Base-by-base conservation (phyloP, 2,113 vertebrate species). In the Terrapene triunguis region DNA sequence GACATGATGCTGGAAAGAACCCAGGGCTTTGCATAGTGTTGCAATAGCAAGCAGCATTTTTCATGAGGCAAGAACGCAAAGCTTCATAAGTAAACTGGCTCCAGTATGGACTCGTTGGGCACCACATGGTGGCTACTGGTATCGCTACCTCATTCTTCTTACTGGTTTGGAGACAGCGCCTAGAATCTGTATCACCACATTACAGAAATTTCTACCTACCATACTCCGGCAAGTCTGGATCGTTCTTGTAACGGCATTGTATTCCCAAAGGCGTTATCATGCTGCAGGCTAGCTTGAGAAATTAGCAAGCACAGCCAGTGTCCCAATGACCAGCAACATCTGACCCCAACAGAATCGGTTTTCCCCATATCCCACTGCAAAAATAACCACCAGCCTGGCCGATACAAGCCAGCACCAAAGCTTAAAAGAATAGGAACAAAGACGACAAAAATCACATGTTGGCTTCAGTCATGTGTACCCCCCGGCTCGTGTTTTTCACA, bases 111-210 rank as follows among this genome's bases (percentile, higher is more conserved):
- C 11, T 65, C 50, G 32, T 19, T 92, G 35, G 53, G n/a, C 44
- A 72, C 65, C n/a, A 10, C 44, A 47, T 25, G 6, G 32, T 0
- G 0, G 79, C 29, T 42, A 72, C 54, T 54, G 62, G 85, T 32
- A 79, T 47, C 16, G 35, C 44, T 5, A 10, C 4, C 48, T 1
- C 1, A 0, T 59, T 79, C 55, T 57, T 80, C 50, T 78, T 62
- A 82, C 2, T 12, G 69, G 50, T 22, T 72, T 57, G 25, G 80
- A 22, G 32, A 8, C 16, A 29, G 16, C 4, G 14, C 54, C 65
- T 1, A 0, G 29, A 50, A 50, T 47, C 50, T 4, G 69, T 1
- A 0, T 42, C 1, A 57, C 24, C 44, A 48, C 22, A 38, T 76
- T 8, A 47, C 32, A 27, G 78, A 84, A 13, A 0, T 35, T 50